Base-by-base conservation (phyloP, 1,140 invertebrate genomes). In the Chelonus insularis region DNA sequence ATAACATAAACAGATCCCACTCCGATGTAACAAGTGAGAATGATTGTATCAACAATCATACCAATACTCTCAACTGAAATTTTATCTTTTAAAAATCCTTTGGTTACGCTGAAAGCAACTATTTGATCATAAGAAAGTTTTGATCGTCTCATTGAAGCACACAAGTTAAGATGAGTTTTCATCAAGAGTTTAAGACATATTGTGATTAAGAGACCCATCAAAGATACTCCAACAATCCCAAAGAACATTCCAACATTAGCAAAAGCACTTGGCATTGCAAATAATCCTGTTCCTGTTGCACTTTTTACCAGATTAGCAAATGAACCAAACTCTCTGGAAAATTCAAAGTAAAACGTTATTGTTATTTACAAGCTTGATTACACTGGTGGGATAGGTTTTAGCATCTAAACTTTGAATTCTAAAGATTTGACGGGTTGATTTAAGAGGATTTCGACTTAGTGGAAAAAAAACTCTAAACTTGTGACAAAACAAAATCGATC, bases 181-280 rank as follows among this genome's bases (percentile, higher is more conserved):
- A 75, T 34, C 6, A 75, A 62, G 20, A 75, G 57, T n/a, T 71
- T 72, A 20, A 71, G 63, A 0, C 64, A 67, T 6, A 51, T 37
- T 0, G 80, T 78, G 50, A 82, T 80, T 5, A 84, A 57, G 1
- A 83, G 7, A 8, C 80, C 82, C 32, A 84, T 73, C 4, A 84
- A 6, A 29, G 74, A 64, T 0, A 81, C 75, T 6, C 77, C 76
- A 9, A 82, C 50, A 7, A 79, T 68, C 9, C 83, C 83, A 57
- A 84, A 73, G 59, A 80, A 64, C 21, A 88, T 62, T 23, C 87
- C 87, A 43, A 85, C 83, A 67, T 86, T 79, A n/a, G 78, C 82
- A 57, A 88, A 83, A 8, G 87, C 86, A 52, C 80, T 72, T 23
- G 87, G 86, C 80, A 88, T 86, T 2, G 87, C 86, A 55, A 88